Evolutionary conservation across 2,888 invertebrate genomes (phyloP).

Genomic region (Psylliodes chrysocephalus): DNA sequence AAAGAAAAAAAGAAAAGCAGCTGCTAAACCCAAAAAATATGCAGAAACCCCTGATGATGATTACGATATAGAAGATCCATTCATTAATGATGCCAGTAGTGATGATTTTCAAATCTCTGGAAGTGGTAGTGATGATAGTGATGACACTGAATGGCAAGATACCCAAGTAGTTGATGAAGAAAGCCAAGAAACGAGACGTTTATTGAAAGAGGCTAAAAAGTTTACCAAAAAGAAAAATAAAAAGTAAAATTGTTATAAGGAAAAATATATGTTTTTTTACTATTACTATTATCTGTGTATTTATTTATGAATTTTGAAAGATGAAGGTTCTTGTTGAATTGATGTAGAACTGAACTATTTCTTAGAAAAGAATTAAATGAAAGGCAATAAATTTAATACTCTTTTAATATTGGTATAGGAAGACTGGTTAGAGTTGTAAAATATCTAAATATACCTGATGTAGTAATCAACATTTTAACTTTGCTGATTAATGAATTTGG

Average conservation of each 20-base stretch:
- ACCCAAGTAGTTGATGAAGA: constrained; percentile 40
- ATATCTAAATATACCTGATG: too few species aligned
- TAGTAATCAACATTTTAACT: too few species aligned
- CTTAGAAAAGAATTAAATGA: too few species aligned
- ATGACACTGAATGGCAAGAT: constrained; percentile 43
- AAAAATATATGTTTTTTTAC: too few species aligned
- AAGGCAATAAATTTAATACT: too few species aligned
- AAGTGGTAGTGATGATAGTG: constrained; percentile 36
- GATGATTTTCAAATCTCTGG: constrained; percentile 45
- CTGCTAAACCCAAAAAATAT: constrained; percentile 24
- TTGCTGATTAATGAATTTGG: too few species aligned
- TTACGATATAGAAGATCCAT: constrained; percentile 45
- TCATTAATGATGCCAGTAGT: constrained; percentile 44
- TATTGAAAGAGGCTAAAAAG: constrained; percentile 42
- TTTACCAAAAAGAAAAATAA: constrained; percentile 35
- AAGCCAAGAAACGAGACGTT: constrained; percentile 39
- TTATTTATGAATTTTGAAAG: too few species aligned
- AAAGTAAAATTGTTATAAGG: neutral
- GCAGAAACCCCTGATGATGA: constrained; percentile 41
- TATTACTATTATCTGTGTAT: too few species aligned
- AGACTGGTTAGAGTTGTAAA: too few species aligned
- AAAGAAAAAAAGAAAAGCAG: constrained; percentile 24
- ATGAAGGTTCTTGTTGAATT: too few species aligned
- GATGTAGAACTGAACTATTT: too few species aligned
- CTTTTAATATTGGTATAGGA: too few species aligned